These are phyloP conservation scores for Merodon equestris DNA, from an alignment of 2,888 invertebrate genomes.

Conservation along the genomic window DNA sequence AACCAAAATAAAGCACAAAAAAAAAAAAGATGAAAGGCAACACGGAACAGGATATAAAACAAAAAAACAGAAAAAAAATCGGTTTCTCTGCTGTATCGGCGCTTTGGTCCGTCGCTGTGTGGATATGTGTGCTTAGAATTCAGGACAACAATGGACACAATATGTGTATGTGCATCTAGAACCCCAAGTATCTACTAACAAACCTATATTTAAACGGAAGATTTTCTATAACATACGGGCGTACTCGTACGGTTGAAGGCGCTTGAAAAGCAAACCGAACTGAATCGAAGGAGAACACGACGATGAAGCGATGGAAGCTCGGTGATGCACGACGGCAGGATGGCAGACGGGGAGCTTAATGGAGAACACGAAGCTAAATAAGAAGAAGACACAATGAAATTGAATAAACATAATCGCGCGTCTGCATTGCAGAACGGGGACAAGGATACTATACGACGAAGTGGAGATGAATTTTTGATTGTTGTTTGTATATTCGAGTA, in stretches of 20 bases:
- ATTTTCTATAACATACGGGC: not conserved
- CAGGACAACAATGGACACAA: slow-evolving; percentile 64
- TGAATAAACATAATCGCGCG: slow-evolving; percentile 65
- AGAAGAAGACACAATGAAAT: slow-evolving; percentile 59
- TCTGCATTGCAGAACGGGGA: slow-evolving; percentile 68
- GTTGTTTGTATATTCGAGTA: slow-evolving; percentile 59
- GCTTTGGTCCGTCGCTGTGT: not conserved
- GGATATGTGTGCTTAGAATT: slow-evolving; percentile 55
- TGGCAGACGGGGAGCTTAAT: slow-evolving; percentile 16
- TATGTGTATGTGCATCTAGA: slow-evolving; percentile 52
- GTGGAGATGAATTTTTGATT: slow-evolving; percentile 64
- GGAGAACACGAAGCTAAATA: too few species aligned
- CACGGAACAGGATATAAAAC: slow-evolving; percentile 16
- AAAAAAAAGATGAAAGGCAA: slow-evolving; percentile 22
- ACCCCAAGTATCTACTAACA: slow-evolving; percentile 26
- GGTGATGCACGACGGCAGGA: too few species aligned
- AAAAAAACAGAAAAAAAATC: slow-evolving; percentile 22
- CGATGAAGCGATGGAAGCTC: too few species aligned
- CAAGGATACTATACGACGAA: slow-evolving; percentile 64
- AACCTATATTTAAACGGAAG: slow-evolving; percentile 15
- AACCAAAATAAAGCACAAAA: too few species aligned
- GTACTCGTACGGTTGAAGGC: too few species aligned
- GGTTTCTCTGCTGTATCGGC: slow-evolving; percentile 10
- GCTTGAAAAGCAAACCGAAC: too few species aligned
- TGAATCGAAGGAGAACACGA: too few species aligned